Evolutionary conservation across 1,140 invertebrate species (phyloP).

Genomic region (Cydia fagiglandana): DNA sequence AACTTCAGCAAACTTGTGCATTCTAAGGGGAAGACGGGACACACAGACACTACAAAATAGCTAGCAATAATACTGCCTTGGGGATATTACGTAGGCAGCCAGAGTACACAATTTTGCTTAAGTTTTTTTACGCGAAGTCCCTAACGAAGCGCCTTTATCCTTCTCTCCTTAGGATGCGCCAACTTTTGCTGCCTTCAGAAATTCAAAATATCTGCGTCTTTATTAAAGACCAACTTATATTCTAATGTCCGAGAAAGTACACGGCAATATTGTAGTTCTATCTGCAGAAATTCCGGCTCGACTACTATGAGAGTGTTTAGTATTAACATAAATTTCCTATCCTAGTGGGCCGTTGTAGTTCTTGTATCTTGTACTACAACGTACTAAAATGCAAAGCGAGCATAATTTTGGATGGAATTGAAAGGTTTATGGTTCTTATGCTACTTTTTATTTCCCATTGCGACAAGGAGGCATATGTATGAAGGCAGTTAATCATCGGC

Average conservation of each 20-base stretch:
- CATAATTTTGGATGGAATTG: constrained; percentile 26
- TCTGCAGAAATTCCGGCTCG: constrained; percentile 34
- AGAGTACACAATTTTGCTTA: constrained; percentile 19
- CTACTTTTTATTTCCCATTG: constrained; percentile 20
- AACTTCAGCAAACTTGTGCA: constrained; percentile 22
- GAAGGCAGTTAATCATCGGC: constrained; percentile 23
- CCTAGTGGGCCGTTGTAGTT: constrained; percentile 38
- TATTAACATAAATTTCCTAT: constrained; percentile 47
- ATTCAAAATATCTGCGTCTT: constrained; percentile 24
- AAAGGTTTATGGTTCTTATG: constrained; percentile 15
- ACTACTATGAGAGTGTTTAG: constrained; percentile 39
- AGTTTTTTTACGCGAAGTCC: constrained; percentile 24
- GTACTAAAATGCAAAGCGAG: constrained; percentile 40
- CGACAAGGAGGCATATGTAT: constrained; percentile 21
- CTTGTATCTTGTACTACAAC: constrained; percentile 39
- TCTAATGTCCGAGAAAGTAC: constrained; percentile 28
- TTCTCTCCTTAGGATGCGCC: constrained; percentile 12
- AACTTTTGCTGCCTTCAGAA: constrained; percentile 24
- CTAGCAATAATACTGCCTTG: background rate
- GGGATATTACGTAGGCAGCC: constrained; percentile 23
- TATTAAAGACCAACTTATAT: constrained; percentile 28
- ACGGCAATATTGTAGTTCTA: constrained; percentile 30
- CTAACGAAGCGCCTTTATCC: constrained; percentile 25
- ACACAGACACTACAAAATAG: constrained; percentile 11
- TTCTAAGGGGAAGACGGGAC: constrained; percentile 2